Evolutionary conservation across 2,113 vertebrate species (phyloP).

Genomic region (Neogobius melanostomus): DNA sequence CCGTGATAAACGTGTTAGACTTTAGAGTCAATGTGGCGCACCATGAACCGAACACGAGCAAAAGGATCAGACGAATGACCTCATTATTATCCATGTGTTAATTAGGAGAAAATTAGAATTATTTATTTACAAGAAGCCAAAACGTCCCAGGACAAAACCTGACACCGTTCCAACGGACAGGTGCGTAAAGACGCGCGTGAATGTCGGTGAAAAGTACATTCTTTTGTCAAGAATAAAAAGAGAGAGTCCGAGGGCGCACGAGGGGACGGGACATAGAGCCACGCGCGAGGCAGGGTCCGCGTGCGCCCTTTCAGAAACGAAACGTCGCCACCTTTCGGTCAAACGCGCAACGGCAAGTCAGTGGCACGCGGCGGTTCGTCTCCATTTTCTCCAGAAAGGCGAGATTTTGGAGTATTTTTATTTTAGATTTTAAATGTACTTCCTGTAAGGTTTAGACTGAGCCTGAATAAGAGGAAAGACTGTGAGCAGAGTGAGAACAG

Average conservation of each 20-base stretch:
- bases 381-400: no score
- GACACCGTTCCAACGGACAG: not conserved
- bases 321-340: slow-evolving; percentile 94
- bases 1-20: not conserved
- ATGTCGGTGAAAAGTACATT: not conserved
- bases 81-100: slow-evolving; percentile 17
- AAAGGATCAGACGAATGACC: slow-evolving; percentile 2
- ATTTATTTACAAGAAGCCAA: not conserved
- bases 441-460: no score
- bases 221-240: no score
- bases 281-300: no score
- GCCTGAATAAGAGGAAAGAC: no score
- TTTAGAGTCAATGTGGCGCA: not conserved
- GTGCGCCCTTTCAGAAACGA: slow-evolving; percentile 76
- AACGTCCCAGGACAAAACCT: not conserved
- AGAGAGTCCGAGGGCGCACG: not conserved
- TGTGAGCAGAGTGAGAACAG: no score
- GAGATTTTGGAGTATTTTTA: no score
- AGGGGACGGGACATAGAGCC: not conserved
- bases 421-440: no score
- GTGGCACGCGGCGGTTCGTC: not conserved
- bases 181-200: not conserved
- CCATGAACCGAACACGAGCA: not conserved
- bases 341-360: slow-evolving; percentile 19
- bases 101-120: not conserved